Percentiles rank a stretch among this genome's conserved stretches.
Conservation (phyloP, 2,888 invertebrate species). For the Macaria liturata region DNA sequence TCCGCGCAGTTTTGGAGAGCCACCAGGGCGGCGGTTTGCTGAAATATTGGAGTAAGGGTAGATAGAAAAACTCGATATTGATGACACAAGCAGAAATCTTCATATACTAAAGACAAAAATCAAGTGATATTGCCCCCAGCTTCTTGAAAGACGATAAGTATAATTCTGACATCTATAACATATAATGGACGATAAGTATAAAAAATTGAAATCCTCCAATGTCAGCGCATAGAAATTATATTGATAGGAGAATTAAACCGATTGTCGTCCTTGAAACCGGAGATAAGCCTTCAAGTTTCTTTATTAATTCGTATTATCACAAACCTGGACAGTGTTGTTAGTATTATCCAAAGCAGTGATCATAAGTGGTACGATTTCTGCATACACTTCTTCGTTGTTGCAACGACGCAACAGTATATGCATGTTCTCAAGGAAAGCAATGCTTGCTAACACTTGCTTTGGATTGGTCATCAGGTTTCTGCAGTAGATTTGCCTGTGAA, state of each 20-base stretch:
- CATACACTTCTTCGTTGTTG: constrained; percentile 89
- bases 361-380: constrained; percentile 93
- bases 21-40: constrained; percentile 83
- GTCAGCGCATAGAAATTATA: too few relatives aligned
- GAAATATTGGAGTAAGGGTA: neutral
- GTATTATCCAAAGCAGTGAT: constrained; percentile 94
- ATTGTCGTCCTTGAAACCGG: too few relatives aligned
- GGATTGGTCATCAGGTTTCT: constrained; percentile 90
- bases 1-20: constrained; percentile 94
- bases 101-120: too few relatives aligned
- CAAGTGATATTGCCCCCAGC: too few relatives aligned
- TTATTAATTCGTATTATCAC: constrained; percentile 1
- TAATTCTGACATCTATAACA: too few relatives aligned
- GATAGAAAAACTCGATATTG: too few relatives aligned
- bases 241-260: too few relatives aligned
- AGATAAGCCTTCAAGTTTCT: too few relatives aligned
- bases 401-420: constrained; percentile 95
- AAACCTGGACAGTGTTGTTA: constrained; percentile 94
- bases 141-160: too few relatives aligned
- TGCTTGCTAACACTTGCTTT: constrained; percentile 92
- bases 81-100: too few relatives aligned
- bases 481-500: constrained; percentile 38
- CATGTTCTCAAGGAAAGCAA: constrained; percentile 94
- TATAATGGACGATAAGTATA: too few relatives aligned
- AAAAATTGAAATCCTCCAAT: too few relatives aligned